Evolutionary conservation across 1,140 invertebrate species (phyloP).

Genomic region (Cepaea nemoralis): DNA sequence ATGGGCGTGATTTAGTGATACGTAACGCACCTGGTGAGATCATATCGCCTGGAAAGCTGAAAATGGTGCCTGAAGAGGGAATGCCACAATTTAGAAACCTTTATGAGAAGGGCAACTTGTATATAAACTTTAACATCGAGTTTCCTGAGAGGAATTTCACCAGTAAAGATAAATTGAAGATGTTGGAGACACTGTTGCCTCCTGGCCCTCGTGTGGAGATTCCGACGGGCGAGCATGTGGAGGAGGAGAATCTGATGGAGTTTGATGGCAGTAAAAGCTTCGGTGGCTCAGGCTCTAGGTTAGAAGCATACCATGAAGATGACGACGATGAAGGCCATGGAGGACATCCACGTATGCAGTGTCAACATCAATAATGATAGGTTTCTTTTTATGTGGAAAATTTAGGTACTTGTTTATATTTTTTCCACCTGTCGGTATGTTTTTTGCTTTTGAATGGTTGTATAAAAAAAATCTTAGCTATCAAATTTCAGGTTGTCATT

Average conservation of each 20-base stretch:
- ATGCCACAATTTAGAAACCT: slow-evolving; percentile 98
- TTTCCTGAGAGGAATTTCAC: slow-evolving; percentile 87
- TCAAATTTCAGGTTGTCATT: too few species aligned
- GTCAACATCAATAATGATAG: slow-evolving; percentile 83
- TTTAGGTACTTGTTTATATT: slow-evolving; percentile 2
- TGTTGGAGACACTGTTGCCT: slow-evolving; percentile 81
- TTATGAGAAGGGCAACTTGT: slow-evolving; percentile 93
- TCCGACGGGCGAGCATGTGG: slow-evolving; percentile 82
- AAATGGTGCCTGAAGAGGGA: slow-evolving; percentile 91
- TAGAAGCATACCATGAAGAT: slow-evolving; percentile 78
- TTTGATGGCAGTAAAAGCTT: slow-evolving; percentile 76
- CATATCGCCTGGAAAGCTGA: slow-evolving; percentile 90
- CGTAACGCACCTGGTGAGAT: slow-evolving; percentile 86
- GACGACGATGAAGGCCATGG: slow-evolving; percentile 78
- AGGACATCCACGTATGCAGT: slow-evolving; percentile 80
- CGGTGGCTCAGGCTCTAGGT: slow-evolving; percentile 77
- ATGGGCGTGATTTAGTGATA: slow-evolving; percentile 90
- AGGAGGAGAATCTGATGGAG: slow-evolving; percentile 86
- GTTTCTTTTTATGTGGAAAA: background rate
- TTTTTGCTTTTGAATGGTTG: background rate
- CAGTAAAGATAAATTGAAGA: slow-evolving; percentile 79
- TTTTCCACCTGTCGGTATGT: background rate
- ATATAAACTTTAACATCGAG: slow-evolving; percentile 92
- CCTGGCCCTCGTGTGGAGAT: slow-evolving; percentile 78
- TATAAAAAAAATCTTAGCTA: too few species aligned